Evolutionary conservation across 2,797 vertebrate species (phyloP), one percentile per base, ranked within the genome.

Genomic region (Hipposideros larvatus): DNA sequence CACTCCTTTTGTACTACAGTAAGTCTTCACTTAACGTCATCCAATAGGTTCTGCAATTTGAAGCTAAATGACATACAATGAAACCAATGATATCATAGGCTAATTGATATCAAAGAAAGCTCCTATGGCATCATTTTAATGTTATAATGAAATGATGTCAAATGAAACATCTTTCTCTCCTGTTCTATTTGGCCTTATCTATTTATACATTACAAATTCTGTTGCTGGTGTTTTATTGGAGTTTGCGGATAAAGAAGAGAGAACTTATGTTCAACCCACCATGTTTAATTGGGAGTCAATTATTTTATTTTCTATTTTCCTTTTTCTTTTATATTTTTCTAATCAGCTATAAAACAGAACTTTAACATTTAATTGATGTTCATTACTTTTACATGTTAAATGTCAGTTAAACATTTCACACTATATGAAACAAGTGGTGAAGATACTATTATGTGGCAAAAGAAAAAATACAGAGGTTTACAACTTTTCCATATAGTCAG

Each of bases 341-440:
- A 66, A 41, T 82, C 26, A 59, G 46, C 13, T 92, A 9, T 66
- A 71, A 63, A 71, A 70, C 8, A 89, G 95, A 82, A 21, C 2
- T 66, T 93, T 74, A 57, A 57, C 1, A 85, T 55, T 75, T 70
- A 93, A 68, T 57, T 88, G 28, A 63, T 31, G 13, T 11, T 94
- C 46, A 73, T 71, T 93, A 37, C 7, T 73, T 95, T 92, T 34
- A 70, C 10, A 73, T 28, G 41, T 80, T 70, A 68, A 95, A 74
- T 31, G 21, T 74, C 61, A 80, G 4, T 46, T 78, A 85, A 84
- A 79, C n/a, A 34, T 91, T 46, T 68, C 34, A 87, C 15, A 13
- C 55, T 41, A 68, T 55, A 71, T 75, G 26, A 79, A 87, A 79
- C 70, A 51, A 41, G 19, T 78, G 4, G 11, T 18, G 11, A n/a